A percentile compares a stretch with the other conserved stretches of the same genome.
These are phyloP conservation scores for Limenitis camilla DNA, from an alignment of 2,888 invertebrate genomes.

Conservation along the genomic window DNA sequence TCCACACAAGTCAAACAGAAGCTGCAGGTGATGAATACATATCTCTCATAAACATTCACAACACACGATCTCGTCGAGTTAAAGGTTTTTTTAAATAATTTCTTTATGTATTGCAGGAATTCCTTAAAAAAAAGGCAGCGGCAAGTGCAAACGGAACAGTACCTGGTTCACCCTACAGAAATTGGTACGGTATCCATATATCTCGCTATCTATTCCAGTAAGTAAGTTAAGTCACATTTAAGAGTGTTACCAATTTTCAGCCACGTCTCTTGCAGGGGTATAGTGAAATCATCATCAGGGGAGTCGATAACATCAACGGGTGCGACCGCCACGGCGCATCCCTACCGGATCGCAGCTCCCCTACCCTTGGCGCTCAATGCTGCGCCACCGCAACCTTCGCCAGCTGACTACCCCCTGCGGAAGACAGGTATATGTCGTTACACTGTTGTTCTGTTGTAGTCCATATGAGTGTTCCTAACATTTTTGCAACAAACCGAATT, in stretches of 20 bases:
- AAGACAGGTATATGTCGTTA: conserved; percentile 84
- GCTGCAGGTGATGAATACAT: conserved; percentile 14
- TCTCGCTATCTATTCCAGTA: not conserved
- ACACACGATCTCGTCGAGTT: too few relatives aligned
- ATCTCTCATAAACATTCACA: too few relatives aligned
- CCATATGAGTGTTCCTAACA: conserved; percentile 2
- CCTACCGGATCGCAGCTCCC: conserved; percentile 80
- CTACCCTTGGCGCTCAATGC: conserved; percentile 56
- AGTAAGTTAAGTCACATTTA: not conserved
- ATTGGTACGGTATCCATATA: conserved; percentile 75
- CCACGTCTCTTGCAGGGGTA: conserved; percentile 61
- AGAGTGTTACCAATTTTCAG: not conserved
- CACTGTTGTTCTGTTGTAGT: too few relatives aligned
- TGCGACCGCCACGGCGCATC: conserved; percentile 77
- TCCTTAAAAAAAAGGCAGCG: conserved; percentile 86
- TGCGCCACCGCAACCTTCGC: conserved; percentile 49
- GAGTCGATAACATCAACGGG: conserved; percentile 75
- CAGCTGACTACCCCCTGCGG: conserved; percentile 89
- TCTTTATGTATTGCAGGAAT: conserved; percentile 72
- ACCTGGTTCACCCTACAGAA: conserved; percentile 82
- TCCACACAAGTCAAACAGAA: conserved; percentile 97
- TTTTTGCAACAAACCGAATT: not conserved
- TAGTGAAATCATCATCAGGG: conserved; percentile 78
- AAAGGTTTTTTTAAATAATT: too few relatives aligned
- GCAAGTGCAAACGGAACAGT: conserved; percentile 82